These are phyloP conservation scores for Cryptops parisi DNA, from an alignment of 2,888 invertebrate species.

Conservation along the genomic window DNA sequence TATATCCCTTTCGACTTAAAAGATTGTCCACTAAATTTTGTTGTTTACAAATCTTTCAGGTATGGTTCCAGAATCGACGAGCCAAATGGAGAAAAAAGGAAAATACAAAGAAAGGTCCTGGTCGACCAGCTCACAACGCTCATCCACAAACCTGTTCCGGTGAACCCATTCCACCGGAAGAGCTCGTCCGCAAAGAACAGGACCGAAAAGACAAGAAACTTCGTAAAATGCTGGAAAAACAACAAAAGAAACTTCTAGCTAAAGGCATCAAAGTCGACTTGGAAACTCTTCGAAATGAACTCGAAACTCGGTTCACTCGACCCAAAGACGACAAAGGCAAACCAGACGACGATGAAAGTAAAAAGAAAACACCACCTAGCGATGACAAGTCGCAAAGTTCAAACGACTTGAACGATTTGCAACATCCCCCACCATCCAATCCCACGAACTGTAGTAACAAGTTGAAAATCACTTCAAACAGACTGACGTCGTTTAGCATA, in stretches of 20 bases:
- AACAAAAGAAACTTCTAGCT: conserved; percentile 79
- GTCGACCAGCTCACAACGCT: conserved; percentile 94
- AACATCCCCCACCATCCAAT: not conserved
- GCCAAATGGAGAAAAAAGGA: conserved; percentile 99
- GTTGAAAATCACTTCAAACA: not conserved
- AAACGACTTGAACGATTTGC: not conserved
- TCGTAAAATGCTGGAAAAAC: conserved; percentile 77
- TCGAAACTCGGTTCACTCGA: conserved; percentile 48
- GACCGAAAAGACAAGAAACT: conserved; percentile 42
- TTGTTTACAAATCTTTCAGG: conserved; percentile 46
- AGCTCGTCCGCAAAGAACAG: conserved; percentile 26
- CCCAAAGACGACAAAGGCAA: not conserved
- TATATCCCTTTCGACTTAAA: no score
- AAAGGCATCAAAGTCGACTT: conserved; percentile 81
- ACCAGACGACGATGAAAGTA: not conserved
- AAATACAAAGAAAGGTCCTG: conserved; percentile 96
- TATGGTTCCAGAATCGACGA: conserved; percentile 98
- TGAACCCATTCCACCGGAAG: conserved; percentile 79
- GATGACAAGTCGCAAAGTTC: not conserved
- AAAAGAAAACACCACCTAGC: not conserved
- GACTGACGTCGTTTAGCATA: conserved; percentile 8
- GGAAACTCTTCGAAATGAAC: conserved; percentile 67
- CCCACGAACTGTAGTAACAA: not conserved
- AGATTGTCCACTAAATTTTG: no score
- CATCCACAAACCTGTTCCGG: conserved; percentile 96